These are phyloP conservation scores for Strongylocentrotus purpuratus DNA, from an alignment of 35 echinoderm and acorn worm genomes.

Conservation along the genomic window DNA sequence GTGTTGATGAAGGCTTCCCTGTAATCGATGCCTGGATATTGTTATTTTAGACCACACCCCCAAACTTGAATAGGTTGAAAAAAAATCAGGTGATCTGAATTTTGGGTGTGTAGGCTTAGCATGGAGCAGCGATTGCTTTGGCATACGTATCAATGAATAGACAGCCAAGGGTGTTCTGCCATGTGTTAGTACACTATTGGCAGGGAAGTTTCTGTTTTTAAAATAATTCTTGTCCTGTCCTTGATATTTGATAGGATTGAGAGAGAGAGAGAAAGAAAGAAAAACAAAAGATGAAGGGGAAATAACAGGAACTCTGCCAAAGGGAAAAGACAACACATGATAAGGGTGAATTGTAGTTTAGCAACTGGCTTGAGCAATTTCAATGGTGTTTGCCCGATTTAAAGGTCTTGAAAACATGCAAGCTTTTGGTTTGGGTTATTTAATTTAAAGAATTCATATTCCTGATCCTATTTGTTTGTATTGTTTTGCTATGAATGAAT, in stretches of 20 bases:
- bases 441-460: too few relatives aligned
- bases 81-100: neutral
- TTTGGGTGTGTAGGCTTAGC: neutral
- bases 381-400: too few relatives aligned
- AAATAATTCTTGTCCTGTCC: neutral
- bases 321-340: neutral
- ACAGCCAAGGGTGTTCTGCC: neutral
- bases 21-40: neutral
- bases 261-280: neutral
- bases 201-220: neutral
- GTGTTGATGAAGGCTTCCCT: neutral
- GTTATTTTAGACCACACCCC: neutral
- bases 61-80: neutral
- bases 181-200: neutral
- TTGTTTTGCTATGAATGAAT: too few relatives aligned
- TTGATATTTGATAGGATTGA: neutral
- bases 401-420: too few relatives aligned
- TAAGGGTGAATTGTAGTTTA: too few relatives aligned
- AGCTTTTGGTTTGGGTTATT: too few relatives aligned
- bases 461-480: too few relatives aligned
- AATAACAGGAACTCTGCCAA: neutral
- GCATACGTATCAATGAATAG: too few relatives aligned
- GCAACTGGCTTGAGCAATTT: too few relatives aligned
- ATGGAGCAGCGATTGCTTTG: neutral
- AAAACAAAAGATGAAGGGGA: neutral